Percentiles rank a stretch among this genome's conserved stretches.
phyloP scores from a whole-genome alignment of 2,113 vertebrate species.

The Castor canadensis region DNA sequence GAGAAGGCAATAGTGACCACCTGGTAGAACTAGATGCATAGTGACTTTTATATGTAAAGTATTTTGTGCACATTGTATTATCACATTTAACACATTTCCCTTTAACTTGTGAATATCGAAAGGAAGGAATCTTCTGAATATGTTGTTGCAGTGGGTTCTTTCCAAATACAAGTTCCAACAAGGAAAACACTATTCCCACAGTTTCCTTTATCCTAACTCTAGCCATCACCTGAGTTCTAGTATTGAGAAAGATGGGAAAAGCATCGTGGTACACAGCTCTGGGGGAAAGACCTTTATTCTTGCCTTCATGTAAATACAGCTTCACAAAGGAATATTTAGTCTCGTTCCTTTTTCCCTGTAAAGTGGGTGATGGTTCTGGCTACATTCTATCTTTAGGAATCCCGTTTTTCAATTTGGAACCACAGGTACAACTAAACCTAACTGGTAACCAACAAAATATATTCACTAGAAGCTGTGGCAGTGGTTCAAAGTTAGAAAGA shows the following conservation, averaged over 20 bases:
- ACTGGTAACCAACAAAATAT: conserved; percentile 38
- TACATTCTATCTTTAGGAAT: not conserved
- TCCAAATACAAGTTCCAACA: not conserved
- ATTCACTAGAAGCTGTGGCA: conserved; percentile 52
- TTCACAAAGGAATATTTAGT: not conserved
- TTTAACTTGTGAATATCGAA: not conserved
- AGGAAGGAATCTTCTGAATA: not conserved
- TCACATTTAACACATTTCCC: not conserved
- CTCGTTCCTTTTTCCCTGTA: not conserved
- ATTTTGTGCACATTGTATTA: not conserved
- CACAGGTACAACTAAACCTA: not conserved
- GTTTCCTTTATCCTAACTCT: not conserved
- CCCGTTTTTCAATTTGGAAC: not conserved
- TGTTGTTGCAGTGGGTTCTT: not conserved
- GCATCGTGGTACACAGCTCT: not conserved
- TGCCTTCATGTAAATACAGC: not conserved
- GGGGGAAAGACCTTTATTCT: not conserved
- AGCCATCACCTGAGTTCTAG: not conserved
- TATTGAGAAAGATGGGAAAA: not conserved
- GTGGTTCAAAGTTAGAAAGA: conserved; percentile 24
- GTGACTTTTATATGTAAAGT: not conserved
- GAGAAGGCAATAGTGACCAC: not conserved
- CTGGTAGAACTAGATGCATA: not conserved
- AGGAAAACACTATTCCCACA: not conserved
- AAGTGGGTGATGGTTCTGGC: not conserved